Base-by-base conservation (phyloP, 2,797 vertebrate species). In the Rhinoraja longicauda region DNA sequence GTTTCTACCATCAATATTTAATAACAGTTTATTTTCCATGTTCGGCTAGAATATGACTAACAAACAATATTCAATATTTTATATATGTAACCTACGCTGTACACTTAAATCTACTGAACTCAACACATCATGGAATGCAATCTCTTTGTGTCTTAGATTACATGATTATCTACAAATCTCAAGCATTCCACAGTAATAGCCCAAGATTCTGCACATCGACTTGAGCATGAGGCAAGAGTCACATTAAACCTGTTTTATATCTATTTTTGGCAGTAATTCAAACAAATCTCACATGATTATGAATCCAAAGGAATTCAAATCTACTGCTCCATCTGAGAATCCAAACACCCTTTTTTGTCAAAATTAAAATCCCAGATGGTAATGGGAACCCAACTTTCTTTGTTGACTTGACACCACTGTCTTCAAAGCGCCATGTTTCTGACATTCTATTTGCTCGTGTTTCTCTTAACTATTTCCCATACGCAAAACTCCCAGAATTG, bases 231-330 rank as follows among this genome's bases (percentile, higher is more conserved):
- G 84, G n/a, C 17, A 62, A 62, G 26, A 86, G 82, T n/a, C 57
- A 64, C 32, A 21, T 88, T 67, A 88, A 88, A 67, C 62, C 32
- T 88, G 84, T 64, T 88, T 84, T 36, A 62, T 88, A 17, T 19
- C 62, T 67, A 36, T 36, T 1, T 5, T 36, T 21, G 7, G 59
- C 59, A 67, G 17, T 36, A 67, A 21, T 21, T 88, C 84, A 88
- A 32, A 0, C 29, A 86, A 32, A 29, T 86, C n/a, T 29, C 53
- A 59, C 53, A 88, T 15, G 19, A 36, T 67, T 67, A 64, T 9
- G n/a, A 88, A 88, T 88, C 82, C 17, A 67, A 88, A 88, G 59
- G 59, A 88, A 88, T 88, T 32, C 84, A 17, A 88, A 88, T 88
- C n/a, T 67, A 36, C 17, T 7, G n/a, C 17, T 21, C n/a, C 59